Evolutionary conservation across 2,113 vertebrate genomes (phyloP), one percentile per base, ranked within the genome.

Genomic region (Chlorodrepanis virens): DNA sequence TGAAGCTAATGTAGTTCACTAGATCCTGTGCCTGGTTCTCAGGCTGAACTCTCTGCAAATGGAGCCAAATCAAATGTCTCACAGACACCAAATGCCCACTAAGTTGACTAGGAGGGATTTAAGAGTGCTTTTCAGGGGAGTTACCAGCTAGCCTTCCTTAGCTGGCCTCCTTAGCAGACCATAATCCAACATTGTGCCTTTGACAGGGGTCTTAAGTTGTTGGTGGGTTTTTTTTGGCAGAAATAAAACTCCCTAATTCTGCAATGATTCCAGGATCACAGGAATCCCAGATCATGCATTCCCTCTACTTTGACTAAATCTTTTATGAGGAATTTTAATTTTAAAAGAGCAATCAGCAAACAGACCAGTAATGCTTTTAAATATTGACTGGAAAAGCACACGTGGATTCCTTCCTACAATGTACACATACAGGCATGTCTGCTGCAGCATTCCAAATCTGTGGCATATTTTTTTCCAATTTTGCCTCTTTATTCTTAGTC

Each of bases 401-500:
- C 25, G 3, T 16, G 37, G 24, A 59, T 80, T 68, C 35, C 76
- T 80, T 68, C 35, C 76, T 65, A 22, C 5, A 2, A 45, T 0
- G 0, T 39, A 64, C 4, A 20, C 8, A 47, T 44, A 50, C 1
- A 50, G 25, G 19, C 14, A 63, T 1, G 3, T 42, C n/a, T 70
- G 52, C 44, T 80, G 35, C 39, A 63, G 18, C 3, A 28, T 37
- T 82, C 31, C 17, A 54, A 53, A 87, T n/a, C 13, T 49, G 9
- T 33, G 31, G 7, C 16, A 24, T 49, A 2, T 21, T 82, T 89
- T 85, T 79, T 88, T 35, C n/a, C 37, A 82, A 1, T 88, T 83
- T 80, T 85, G 27, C 9, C 14, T 69, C 12, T 87, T 61, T 69
- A 44, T 89, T 79, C 37, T 87, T 80, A 83, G 22, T 92, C 75